Percentiles rank a stretch among this genome's conserved stretches.
Evolutionary conservation across 2,888 invertebrate genomes (phyloP).

Genomic region (Gandaritis pyraliata): DNA sequence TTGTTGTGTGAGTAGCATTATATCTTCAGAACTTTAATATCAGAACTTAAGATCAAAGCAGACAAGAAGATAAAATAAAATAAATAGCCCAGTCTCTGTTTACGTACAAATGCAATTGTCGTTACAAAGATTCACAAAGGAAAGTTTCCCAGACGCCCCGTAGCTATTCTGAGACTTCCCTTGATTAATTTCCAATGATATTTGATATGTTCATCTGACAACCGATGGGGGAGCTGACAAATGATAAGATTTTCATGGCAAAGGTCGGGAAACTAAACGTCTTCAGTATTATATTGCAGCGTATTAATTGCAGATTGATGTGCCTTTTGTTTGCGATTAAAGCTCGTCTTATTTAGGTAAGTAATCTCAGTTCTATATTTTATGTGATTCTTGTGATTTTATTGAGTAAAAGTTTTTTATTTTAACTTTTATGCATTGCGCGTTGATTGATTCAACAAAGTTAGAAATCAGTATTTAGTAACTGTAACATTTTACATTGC

Average conservation of each 20-base stretch:
- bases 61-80: constrained; percentile 39
- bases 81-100: constrained; percentile 40
- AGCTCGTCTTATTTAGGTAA: no score
- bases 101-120: constrained; percentile 42
- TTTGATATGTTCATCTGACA: constrained; percentile 78
- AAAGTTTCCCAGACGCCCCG: constrained; percentile 49
- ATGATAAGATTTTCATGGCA: constrained; percentile 75
- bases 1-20: neutral
- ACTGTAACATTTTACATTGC: no score
- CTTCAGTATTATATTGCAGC: constrained; percentile 60
- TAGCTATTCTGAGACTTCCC: constrained; percentile 51
- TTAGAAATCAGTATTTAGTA: no score
- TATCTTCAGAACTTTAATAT: constrained; percentile 23
- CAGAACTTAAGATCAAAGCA: constrained; percentile 35
- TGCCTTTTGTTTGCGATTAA: constrained; percentile 17
- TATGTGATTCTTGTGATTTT: no score
- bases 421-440: no score
- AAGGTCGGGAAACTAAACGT: constrained; percentile 64
- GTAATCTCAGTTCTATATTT: no score
- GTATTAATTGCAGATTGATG: constrained; percentile 56
- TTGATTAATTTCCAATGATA: constrained; percentile 80
- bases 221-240: constrained; percentile 70
- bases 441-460: no score
- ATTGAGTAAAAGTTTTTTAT: no score
- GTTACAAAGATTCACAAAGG: constrained; percentile 39